phyloP scores from a whole-genome alignment of 2,888 invertebrate species.

The Autographa pulchrina region DNA sequence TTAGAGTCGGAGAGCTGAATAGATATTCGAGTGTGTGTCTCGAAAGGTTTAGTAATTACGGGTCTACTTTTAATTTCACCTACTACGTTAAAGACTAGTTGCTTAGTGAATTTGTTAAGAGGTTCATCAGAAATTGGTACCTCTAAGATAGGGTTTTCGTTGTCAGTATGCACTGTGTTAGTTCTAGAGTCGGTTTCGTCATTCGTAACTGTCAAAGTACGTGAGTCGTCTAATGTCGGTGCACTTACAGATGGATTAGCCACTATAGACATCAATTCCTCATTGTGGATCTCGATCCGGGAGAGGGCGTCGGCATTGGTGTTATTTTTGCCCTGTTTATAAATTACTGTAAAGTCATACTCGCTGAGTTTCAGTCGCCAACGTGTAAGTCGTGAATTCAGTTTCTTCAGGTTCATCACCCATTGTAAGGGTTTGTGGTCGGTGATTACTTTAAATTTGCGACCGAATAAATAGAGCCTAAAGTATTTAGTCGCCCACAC shows the following conservation, averaged over 20 bases:
- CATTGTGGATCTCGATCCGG: slow-evolving; percentile 15
- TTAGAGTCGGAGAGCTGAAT: slow-evolving; percentile 48
- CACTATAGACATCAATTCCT: slow-evolving; percentile 9
- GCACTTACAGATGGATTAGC: slow-evolving; percentile 8
- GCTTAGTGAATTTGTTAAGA: slow-evolving; percentile 20
- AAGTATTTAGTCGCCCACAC: neutral
- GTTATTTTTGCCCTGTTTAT: slow-evolving; percentile 15
- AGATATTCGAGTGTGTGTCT: slow-evolving; percentile 17
- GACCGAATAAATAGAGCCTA: slow-evolving; percentile 36
- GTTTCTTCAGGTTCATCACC: slow-evolving; percentile 30
- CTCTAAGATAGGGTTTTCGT: slow-evolving; percentile 17
- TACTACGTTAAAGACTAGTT: slow-evolving; percentile 12
- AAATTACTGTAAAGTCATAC: slow-evolving; percentile 6
- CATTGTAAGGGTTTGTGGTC: slow-evolving; percentile 31
- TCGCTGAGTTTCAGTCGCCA: slow-evolving; percentile 14
- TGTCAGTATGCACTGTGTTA: neutral
- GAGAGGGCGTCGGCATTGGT: slow-evolving; percentile 15
- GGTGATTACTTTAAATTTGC: slow-evolving; percentile 26
- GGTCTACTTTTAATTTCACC: slow-evolving; percentile 19
- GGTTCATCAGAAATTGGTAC: slow-evolving; percentile 22
- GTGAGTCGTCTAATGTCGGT: neutral
- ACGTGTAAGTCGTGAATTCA: slow-evolving; percentile 12
- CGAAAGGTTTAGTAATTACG: slow-evolving; percentile 15
- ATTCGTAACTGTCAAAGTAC: slow-evolving; percentile 3
- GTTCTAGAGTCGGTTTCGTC: too few relatives aligned